phyloP scores from a whole-genome alignment of 2,888 invertebrate species.

The Lissocephala sabroskyi region DNA sequence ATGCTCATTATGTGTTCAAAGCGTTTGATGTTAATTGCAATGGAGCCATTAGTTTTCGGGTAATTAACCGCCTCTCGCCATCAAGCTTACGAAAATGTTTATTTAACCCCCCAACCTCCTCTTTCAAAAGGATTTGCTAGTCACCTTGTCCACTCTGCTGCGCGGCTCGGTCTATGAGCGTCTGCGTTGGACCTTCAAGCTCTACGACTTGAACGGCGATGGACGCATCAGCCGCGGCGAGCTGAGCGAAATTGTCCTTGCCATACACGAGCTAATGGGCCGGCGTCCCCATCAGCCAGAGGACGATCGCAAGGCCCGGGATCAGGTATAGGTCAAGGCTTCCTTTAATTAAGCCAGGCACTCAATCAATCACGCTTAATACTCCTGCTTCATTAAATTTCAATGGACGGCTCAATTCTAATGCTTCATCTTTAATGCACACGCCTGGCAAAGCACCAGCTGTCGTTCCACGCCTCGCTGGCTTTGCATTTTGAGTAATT shows the following conservation, averaged over 20 bases:
- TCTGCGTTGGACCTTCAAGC: slow-evolving; percentile 95
- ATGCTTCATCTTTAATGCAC: slow-evolving; percentile 31
- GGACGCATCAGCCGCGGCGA: slow-evolving; percentile 95
- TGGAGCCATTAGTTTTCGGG: slow-evolving; percentile 97
- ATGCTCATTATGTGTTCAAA: slow-evolving; percentile 99
- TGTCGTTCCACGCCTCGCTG: slow-evolving; percentile 16
- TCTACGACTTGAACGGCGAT: slow-evolving; percentile 97
- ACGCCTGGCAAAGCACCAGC: no score
- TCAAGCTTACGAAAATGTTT: no score
- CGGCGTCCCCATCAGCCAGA: slow-evolving; percentile 83
- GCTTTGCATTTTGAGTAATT: slow-evolving; percentile 48
- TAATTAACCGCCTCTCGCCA: slow-evolving; percentile 73
- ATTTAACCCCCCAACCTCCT: no score
- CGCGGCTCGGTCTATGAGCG: slow-evolving; percentile 95
- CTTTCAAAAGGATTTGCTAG: slow-evolving; percentile 86
- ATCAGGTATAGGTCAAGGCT: no score
- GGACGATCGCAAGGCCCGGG: slow-evolving; percentile 88
- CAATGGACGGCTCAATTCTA: no score
- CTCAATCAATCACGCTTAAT: no score
- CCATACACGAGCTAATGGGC: slow-evolving; percentile 94
- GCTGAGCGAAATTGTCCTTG: slow-evolving; percentile 88
- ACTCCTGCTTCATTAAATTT: no score
- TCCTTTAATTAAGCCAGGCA: no score
- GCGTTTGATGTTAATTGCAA: slow-evolving; percentile 98
- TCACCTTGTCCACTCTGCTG: slow-evolving; percentile 91